Evolutionary conservation across 2,113 vertebrate genomes (phyloP).

Genomic region (Lophius piscatorius): DNA sequence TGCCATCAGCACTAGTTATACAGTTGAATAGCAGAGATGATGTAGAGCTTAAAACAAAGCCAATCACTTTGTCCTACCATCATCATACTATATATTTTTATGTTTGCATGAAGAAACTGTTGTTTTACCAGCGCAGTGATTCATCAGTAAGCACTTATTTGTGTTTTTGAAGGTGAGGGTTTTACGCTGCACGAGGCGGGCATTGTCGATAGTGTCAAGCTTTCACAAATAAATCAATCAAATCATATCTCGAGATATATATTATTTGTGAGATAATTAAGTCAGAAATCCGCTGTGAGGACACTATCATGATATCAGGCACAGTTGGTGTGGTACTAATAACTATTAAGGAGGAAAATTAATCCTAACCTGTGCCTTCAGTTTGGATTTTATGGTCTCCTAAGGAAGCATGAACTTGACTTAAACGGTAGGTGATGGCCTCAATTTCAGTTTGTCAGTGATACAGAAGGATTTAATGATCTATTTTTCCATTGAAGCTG

Average conservation of each 20-base stretch:
- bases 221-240: too few species aligned
- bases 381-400: neutral
- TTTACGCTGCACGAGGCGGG: too few species aligned
- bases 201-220: too few species aligned
- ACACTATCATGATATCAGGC: neutral
- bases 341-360: neutral
- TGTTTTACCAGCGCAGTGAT: slow-evolving; percentile 30
- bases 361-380: neutral
- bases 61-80: neutral
- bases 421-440: too few species aligned
- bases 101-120: slow-evolving; percentile 1
- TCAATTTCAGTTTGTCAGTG: too few species aligned
- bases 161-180: slow-evolving; percentile 17
- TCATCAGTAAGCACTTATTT: slow-evolving; percentile 29
- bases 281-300: too few species aligned
- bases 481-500: too few species aligned
- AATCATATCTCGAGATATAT: too few species aligned
- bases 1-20: neutral
- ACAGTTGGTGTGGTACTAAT: neutral
- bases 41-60: neutral
- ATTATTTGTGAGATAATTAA: too few species aligned
- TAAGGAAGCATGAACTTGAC: neutral
- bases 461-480: too few species aligned
- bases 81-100: neutral
- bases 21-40: neutral